Evolutionary conservation across 2,888 invertebrate genomes (phyloP), one percentile per base, ranked within the genome.

Genomic region (Protophormia terraenovae): DNA sequence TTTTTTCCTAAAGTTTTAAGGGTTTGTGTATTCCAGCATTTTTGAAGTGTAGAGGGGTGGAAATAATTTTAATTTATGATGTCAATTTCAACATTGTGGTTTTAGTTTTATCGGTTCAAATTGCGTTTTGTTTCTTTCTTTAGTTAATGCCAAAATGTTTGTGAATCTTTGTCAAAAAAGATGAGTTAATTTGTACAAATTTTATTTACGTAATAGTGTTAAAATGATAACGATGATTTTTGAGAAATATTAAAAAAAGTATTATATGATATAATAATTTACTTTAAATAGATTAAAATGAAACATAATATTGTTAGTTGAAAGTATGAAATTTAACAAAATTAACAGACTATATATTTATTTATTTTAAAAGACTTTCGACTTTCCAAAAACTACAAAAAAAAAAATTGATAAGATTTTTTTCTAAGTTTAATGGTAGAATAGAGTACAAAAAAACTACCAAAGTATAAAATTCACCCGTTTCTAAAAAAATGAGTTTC

Each of bases 41-140:
- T n/a, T 80, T 73, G 81, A 90, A 90, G 90, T 91, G 90, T 89
- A 92, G 91, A 91, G 90, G 91, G 92, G 90, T 92, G 91, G 91
- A 91, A 91, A 90, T 91, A 92, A 91, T 91, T 90, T 90, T 91
- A 91, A 92, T 92, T 92, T 92, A 92, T 92, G 90, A 89, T 90
- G 88, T 89, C 91, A 90, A 89, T 90, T 91, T 90, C 27, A 24
- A 41, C 73, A 71, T 84, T 81, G 81, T 75, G 67, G 29, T 75
- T 81, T 45, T 5, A 27, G 16, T 67, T 80, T 41, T 66, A 50
- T 3, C 35, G 62, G 27, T 53, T 67, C 71, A 10, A 16, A n/a
- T 27, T 29, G 19, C 22, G 4, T 55, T 32, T 67, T 35, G 24
- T 32, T 64, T 4, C 2, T 22, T 24, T 41, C 5, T 71, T n/a